Evolutionary conservation across 2,888 invertebrate species (phyloP), one percentile per base, ranked within the genome.

Genomic region (Schrankia costaestrigalis): DNA sequence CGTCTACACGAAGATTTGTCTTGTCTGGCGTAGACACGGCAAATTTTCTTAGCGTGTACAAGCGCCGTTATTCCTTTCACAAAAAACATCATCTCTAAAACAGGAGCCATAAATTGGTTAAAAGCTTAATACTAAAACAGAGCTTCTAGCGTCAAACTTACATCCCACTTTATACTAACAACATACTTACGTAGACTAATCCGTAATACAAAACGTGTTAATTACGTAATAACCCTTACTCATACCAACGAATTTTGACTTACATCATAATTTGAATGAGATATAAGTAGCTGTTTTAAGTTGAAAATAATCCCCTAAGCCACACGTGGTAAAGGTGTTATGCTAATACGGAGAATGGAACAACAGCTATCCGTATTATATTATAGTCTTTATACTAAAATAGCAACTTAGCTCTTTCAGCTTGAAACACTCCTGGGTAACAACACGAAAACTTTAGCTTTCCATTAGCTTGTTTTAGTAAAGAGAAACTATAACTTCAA

Each of bases 281-380:
- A 10, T 31, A 28, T 32, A n/a, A n/a, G n/a, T n/a, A 32, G 23
- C 11, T 28, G 32, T 37, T 32, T 26, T 37, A 32, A 24, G 28
- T 26, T 25, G 14, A 25, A 19, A 25, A 29, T 37, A 37, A 37
- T 28, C 32, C 19, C 15, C n/a, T 37, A 28, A 28, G 32, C 32
- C 35, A 30, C 36, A 38, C 50, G 49, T 48, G 46, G 58, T 63
- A 52, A 66, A 61, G 61, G 59, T 56, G 56, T 65, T 59, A 63
- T 36, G 49, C 38, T 49, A 57, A 53, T 56, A 41, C 30, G 21
- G 34, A 29, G 30, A 41, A 41, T 41, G 34, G 49, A 43, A 46
- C 43, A 41, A 37, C 37, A 46, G 31, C 43, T 31, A 34, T 25
- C 37, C 27, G 31, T 23, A 35, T 47, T 45, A 45, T 34, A 39